phyloP scores from a whole-genome alignment of 2,113 vertebrate genomes.

The Hassar affinis region DNA sequence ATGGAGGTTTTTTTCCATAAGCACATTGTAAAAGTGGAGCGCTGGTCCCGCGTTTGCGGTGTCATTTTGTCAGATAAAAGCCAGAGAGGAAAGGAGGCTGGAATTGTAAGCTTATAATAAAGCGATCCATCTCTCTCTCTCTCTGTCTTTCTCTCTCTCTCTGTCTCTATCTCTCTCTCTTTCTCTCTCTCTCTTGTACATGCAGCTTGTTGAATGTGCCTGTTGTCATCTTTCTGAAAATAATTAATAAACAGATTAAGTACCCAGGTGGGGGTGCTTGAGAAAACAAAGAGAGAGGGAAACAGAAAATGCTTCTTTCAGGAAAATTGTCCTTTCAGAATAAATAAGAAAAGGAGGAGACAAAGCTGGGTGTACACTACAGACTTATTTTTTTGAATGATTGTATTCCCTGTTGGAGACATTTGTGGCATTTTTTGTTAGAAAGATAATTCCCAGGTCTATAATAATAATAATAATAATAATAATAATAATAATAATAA shows the following conservation, averaged over 20 bases:
- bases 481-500: too few species aligned
- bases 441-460: too few species aligned
- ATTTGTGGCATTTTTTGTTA: too few species aligned
- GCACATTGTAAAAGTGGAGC: neutral
- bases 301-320: neutral
- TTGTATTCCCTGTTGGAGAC: neutral
- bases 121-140: neutral
- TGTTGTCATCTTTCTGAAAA: slow-evolving; percentile 44
- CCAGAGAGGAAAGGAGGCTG: neutral
- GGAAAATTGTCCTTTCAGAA: neutral
- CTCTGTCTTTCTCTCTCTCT: neutral
- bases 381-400: neutral
- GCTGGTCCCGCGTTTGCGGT: neutral
- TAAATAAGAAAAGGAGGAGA: neutral
- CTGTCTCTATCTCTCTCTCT: slow-evolving; percentile 8
- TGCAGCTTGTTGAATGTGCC: slow-evolving; percentile 39
- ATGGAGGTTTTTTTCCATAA: neutral
- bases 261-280: slow-evolving; percentile 22
- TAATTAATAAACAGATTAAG: slow-evolving; percentile 55
- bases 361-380: neutral
- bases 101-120: slow-evolving; percentile 23
- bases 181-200: neutral
- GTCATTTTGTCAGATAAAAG: neutral
- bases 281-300: neutral
- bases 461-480: too few species aligned